Base-by-base conservation (phyloP, 2,888 invertebrate genomes). In the Parnassius smintheus region DNA sequence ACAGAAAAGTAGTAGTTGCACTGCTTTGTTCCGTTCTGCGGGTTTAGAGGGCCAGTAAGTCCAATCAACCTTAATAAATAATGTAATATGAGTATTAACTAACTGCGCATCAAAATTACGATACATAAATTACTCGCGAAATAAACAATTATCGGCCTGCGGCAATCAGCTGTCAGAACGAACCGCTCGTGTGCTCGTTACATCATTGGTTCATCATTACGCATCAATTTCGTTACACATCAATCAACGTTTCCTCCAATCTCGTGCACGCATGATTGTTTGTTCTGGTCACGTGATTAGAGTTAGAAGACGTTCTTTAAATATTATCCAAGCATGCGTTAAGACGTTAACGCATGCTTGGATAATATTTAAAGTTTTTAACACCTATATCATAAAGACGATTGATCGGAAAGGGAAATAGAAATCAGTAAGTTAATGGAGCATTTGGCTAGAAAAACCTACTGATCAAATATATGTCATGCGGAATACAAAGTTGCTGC, bases 161-260 rank as follows among this genome's bases (percentile, higher is more conserved):
- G 61, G 65, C 58, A 66, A 65, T 64, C 61, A 56, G n/a, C 55
- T 54, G 51, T 50, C 51, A 22, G 58, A 61, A 65, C 58, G 61
- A 42, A 8, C 12, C 45, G 42, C 10, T 41, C 46, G 51, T 64
- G 51, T 50, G 25, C 55, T 45, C 55, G 59, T 51, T 51, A 59
- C 18, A 59, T n/a, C 41, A 18, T 18, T 18, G 1, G 18, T 18
- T 18, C n/a, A n/a, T n/a, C n/a, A 61, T 58, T 61, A 63, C 56
- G 59, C 59, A 55, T 59, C 55, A 49, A 57, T 45, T 59, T 56
- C n/a, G 61, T 61, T 58, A 62, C 62, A 58, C 62, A 58, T 62
- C 50, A 62, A 55, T 63, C 59, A 45, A 61, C 61, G 54, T 35
- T 49, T 55, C 51, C 51, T 59, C 49, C 55, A 51, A 13, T 54